Base-by-base conservation (phyloP, 30 jellyfish, hydroid and myxozoan species). In the Sanderia malayensis region DNA sequence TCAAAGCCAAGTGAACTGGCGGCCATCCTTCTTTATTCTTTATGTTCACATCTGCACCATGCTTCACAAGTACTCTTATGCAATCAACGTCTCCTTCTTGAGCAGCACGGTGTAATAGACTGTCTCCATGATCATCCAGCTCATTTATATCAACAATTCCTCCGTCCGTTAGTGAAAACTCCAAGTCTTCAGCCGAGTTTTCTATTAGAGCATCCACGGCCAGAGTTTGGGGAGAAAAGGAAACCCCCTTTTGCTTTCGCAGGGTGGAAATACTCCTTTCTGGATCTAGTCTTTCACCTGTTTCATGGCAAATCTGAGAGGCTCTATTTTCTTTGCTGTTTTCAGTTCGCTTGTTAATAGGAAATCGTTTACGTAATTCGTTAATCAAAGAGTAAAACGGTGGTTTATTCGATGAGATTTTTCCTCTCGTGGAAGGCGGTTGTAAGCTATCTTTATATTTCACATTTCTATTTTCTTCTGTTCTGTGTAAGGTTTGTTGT, bases 21-120 rank as follows among this genome's bases (percentile, higher is more conserved):
- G 93, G 93, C 93, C 93, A 80, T 17, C 84, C 84, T n/a, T 57
- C 80, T 58, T 59, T 70, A 44, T 80, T 69, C 69, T 58, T 80
- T 0, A 58, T 47, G 28, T 80, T 68, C 1, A 70, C 80, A 25
- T 80, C 53, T 1, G 84, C 84, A 6, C 93, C 93, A 59, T 80
- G 80, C 18, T 70, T 69, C 62, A 67, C 74, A 17, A 80, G 68
- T 2, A 80, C 80, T 41, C 85, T 44, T 4, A 80, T 67, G 58
- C 84, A 69, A 29, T 80, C 93, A 1, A 80, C 74, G 41, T 80
- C 85, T 2, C 93, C 93, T 29, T 80, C 93, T 27, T 28, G 22
- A 17, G 93, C 93, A 18, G 93, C 93, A 28, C 71, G 72, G 64
- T 80, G 93, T 26, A 80, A 68, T 34, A 80, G 55, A 15, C 84